Conservation (phyloP, 2,113 vertebrate species). For the Hydrolagus affinis region DNA sequence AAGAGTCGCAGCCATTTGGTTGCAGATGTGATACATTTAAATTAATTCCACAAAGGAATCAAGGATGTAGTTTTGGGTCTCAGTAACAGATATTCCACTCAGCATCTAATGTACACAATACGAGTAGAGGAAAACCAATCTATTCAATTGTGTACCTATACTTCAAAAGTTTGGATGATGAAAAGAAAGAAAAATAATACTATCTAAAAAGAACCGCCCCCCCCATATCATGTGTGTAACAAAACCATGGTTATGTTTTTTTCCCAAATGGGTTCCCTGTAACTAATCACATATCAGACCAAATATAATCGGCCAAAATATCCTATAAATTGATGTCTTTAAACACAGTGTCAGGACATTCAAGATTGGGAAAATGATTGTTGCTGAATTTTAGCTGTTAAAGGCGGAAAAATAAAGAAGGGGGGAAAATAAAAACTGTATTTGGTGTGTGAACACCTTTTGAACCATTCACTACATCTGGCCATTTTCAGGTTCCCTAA, state of each 20-base stretch:
- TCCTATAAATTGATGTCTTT: too few relatives aligned
- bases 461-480: too few relatives aligned
- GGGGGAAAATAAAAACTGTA: too few relatives aligned
- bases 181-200: neutral
- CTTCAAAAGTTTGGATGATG: slow-evolving; percentile 1
- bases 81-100: neutral
- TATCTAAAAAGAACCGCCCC: neutral
- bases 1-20: too few relatives aligned
- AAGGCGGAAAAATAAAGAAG: too few relatives aligned
- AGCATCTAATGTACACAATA: neutral
- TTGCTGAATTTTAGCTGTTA: too few relatives aligned
- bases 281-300: neutral
- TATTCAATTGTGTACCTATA: neutral
- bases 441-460: too few relatives aligned
- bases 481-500: too few relatives aligned
- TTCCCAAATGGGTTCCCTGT: neutral
- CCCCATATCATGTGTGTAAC: neutral
- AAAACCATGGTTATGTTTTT: neutral
- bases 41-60: neutral
- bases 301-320: too few relatives aligned
- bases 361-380: too few relatives aligned
- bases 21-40: neutral
- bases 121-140: neutral
- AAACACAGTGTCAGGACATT: too few relatives aligned
- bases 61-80: neutral